Conservation (phyloP, 2,113 vertebrate species). For the Todiramphus chloris region DNA sequence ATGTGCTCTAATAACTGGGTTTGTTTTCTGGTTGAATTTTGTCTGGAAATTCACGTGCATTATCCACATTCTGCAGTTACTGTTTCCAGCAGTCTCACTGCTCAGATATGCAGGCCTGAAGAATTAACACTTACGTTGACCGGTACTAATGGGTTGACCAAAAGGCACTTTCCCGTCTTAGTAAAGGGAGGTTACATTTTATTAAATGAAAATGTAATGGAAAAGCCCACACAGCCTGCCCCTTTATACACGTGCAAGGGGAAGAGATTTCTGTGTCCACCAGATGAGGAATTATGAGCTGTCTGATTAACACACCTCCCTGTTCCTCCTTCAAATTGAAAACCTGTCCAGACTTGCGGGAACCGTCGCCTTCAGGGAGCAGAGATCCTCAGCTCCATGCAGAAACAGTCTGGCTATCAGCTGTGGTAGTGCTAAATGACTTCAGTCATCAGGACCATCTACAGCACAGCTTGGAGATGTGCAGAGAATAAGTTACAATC, state of each 20-base stretch:
- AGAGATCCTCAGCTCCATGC: background rate
- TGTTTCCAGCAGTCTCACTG: background rate
- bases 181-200: background rate
- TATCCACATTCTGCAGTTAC: background rate
- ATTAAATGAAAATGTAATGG: background rate
- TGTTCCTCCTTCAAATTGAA: background rate
- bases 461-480: background rate
- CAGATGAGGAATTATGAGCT: background rate
- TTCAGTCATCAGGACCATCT: background rate
- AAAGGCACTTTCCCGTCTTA: background rate
- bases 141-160: background rate
- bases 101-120: background rate
- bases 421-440: background rate
- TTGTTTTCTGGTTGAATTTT: background rate
- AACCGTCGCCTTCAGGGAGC: background rate
- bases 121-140: background rate
- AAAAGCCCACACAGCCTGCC: background rate
- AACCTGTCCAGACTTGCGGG: background rate
- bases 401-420: background rate
- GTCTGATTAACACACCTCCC: background rate
- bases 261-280: background rate
- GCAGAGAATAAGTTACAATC: background rate
- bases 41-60: background rate
- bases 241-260: background rate
- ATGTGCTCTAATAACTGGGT: background rate